Percentiles rank a stretch among this genome's conserved stretches.
Evolutionary conservation across 2,888 invertebrate genomes (phyloP).

Genomic region (Hirtodrosophila alboralis): DNA sequence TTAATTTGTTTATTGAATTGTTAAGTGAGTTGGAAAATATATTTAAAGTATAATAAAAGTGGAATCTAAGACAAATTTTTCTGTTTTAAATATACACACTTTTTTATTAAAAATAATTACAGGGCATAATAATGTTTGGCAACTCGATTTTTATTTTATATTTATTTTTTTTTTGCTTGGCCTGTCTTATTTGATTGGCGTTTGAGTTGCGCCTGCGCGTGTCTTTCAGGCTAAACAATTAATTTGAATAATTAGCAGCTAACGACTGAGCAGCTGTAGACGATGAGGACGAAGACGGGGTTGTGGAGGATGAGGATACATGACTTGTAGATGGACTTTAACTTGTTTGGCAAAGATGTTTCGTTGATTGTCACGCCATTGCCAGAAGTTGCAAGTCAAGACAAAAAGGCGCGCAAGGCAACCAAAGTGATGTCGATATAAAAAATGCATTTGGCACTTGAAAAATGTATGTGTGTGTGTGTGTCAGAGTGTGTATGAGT

Average conservation of each 20-base stretch:
- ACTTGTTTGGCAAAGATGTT: conserved; percentile 48
- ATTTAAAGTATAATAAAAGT: too few species aligned
- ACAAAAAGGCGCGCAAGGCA: conserved; percentile 40
- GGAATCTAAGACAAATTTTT: too few species aligned
- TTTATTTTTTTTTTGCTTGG: conserved; percentile 32
- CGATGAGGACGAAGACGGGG: background rate
- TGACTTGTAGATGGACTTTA: conserved; percentile 18
- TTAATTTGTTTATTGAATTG: too few species aligned
- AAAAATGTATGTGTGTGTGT: conserved; percentile 59
- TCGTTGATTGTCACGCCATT: conserved; percentile 72
- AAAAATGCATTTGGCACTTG: conserved; percentile 79
- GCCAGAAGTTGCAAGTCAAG: conserved; percentile 55
- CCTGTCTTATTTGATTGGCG: conserved; percentile 68
- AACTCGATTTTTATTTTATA: too few species aligned
- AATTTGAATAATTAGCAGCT: conserved; percentile 81
- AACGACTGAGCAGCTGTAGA: conserved; percentile 52
- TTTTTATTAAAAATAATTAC: too few species aligned
- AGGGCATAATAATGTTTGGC: conserved; percentile 6
- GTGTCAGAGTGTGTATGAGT: conserved; percentile 28
- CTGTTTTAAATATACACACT: too few species aligned
- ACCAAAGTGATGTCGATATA: conserved; percentile 47
- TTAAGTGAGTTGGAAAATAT: too few species aligned
- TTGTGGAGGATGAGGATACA: conserved; percentile 3
- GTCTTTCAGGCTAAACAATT: conserved; percentile 75
- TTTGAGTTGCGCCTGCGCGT: conserved; percentile 77